A percentile compares a stretch with the other conserved stretches of the same genome.
These are phyloP conservation scores for Enhydra lutris DNA, from an alignment of 2,113 vertebrate species.

Conservation along the genomic window DNA sequence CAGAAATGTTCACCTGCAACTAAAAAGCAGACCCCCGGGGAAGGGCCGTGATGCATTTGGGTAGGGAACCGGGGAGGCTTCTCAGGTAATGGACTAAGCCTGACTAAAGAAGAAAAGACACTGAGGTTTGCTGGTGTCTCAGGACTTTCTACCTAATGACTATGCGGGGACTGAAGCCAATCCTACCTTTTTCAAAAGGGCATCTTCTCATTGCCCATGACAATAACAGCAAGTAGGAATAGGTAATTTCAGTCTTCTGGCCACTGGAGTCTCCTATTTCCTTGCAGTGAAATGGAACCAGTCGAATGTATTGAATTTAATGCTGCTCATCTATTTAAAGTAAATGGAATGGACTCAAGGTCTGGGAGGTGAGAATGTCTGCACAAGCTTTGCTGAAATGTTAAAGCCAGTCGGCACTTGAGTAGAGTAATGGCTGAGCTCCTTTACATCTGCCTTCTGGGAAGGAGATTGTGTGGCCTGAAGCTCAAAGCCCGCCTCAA, in stretches of 20 bases:
- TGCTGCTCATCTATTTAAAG: conserved; percentile 45
- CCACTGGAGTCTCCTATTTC: neutral
- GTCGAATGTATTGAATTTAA: conserved; percentile 15
- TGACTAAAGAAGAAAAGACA: conserved; percentile 14
- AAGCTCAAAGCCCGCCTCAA: conserved; percentile 10
- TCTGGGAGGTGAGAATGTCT: conserved; percentile 20
- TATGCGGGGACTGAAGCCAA: neutral
- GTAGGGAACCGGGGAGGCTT: neutral
- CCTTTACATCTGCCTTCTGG: conserved; percentile 49
- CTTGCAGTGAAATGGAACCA: conserved; percentile 36
- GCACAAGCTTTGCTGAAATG: conserved; percentile 37
- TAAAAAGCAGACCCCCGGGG: neutral
- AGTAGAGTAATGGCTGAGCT: conserved; percentile 11
- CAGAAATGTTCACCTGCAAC: neutral
- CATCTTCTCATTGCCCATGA: conserved; percentile 7
- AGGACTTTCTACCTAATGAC: neutral
- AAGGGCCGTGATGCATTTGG: neutral
- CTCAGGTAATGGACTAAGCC: neutral
- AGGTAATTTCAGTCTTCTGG: conserved; percentile 23
- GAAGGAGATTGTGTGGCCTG: conserved; percentile 42
- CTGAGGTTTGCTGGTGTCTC: conserved; percentile 7
- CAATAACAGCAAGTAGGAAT: neutral
- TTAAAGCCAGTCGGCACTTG: conserved; percentile 2
- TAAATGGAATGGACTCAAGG: conserved; percentile 36
- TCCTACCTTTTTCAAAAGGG: neutral